phyloP scores from a whole-genome alignment of 1,140 invertebrate genomes.

The Cardiocondyla obscurior region DNA sequence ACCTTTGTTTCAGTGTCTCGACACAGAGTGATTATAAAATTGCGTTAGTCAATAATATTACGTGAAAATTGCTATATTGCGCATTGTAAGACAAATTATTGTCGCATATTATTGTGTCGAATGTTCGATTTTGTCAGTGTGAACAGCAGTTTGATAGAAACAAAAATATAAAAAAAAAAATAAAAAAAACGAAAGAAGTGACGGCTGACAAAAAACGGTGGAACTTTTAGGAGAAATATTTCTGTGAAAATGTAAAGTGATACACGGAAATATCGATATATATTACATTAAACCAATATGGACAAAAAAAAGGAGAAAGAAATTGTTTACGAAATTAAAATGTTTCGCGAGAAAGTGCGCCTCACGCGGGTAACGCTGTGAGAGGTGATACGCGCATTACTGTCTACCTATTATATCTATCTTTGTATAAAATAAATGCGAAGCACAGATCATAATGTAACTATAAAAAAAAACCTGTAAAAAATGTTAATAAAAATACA shows the following conservation, averaged over 20 bases:
- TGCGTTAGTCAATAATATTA: not conserved
- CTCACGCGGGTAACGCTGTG: conserved; percentile 18
- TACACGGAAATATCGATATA: conserved; percentile 55
- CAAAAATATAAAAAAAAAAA: not conserved
- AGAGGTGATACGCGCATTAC: conserved; percentile 58
- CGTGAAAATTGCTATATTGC: not conserved
- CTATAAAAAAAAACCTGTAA: conserved; percentile 76
- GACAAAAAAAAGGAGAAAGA: conserved; percentile 36
- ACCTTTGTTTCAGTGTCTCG: not conserved
- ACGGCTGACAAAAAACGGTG: not conserved
- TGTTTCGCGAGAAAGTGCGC: conserved; percentile 32
- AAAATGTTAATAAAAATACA: conserved; percentile 81
- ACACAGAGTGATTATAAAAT: not conserved
- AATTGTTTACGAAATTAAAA: conserved; percentile 60
- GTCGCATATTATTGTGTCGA: not conserved
- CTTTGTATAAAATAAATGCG: conserved; percentile 80
- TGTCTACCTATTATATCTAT: conserved; percentile 72
- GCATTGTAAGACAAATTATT: not conserved
- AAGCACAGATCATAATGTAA: conserved; percentile 76
- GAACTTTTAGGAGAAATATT: conserved; percentile 69
- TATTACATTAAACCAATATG: conserved; percentile 40
- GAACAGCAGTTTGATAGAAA: conserved; percentile 35
- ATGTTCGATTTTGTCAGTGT: conserved; percentile 36
- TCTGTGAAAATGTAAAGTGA: conserved; percentile 31
- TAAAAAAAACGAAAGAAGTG: conserved; percentile 16